phyloP scores from a whole-genome alignment of 2,797 vertebrate species.

The Liasis olivaceus region DNA sequence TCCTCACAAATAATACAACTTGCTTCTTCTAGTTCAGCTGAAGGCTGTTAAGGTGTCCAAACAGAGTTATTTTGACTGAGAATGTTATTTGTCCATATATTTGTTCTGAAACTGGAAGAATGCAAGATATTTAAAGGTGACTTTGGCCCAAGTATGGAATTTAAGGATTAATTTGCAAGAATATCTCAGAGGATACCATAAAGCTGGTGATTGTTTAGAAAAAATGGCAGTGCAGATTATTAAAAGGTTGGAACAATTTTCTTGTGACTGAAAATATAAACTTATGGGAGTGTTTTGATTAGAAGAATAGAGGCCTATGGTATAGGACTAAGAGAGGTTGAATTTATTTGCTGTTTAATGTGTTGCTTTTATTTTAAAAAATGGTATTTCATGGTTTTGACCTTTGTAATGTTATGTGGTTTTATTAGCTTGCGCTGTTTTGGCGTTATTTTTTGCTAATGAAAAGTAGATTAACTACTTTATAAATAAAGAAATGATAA shows the following conservation, averaged over 20 bases:
- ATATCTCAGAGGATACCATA: background rate
- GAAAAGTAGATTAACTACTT: background rate
- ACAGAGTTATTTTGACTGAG: background rate
- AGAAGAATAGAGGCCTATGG: background rate
- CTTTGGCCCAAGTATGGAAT: rapidly evolving
- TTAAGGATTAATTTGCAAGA: background rate
- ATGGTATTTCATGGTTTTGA: background rate
- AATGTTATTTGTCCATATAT: background rate
- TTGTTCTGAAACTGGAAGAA: conserved; percentile 9
- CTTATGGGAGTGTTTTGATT: background rate
- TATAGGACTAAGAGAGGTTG: background rate
- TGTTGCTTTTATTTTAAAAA: background rate
- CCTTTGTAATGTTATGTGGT: background rate
- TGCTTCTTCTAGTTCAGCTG: background rate
- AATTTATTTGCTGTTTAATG: background rate
- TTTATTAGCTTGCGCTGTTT: background rate
- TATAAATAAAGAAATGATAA: background rate
- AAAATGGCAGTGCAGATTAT: background rate
- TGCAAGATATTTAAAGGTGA: background rate
- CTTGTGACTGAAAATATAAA: background rate
- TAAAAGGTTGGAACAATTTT: background rate
- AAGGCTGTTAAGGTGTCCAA: conserved; percentile 6
- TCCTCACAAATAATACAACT: conserved; percentile 19
- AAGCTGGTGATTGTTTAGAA: background rate
- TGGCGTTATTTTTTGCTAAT: background rate